Evolutionary conservation across 2,113 vertebrate genomes (phyloP), one percentile per base, ranked within the genome.

Genomic region (Sapajus apella): DNA sequence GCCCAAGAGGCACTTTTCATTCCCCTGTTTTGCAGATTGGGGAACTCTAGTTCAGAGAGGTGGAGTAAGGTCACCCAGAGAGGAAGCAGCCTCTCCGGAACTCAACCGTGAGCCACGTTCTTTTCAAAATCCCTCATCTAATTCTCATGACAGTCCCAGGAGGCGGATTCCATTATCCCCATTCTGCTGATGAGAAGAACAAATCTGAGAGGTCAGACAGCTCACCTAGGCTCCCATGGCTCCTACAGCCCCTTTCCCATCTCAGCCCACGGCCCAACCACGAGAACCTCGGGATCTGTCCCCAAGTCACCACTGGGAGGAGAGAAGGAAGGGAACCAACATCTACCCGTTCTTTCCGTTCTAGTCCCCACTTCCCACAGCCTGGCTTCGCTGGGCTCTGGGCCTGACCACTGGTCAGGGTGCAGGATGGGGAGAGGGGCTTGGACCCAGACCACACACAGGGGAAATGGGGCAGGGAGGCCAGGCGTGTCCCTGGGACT

Each of bases 91-190:
- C 5, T 37, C 79, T 68, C 32, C 61, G 14, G 94, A 95, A 94
- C 64, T 89, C 82, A 95, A 6, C 94, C 32, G 83, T 93, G 92
- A 97, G 97, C 76, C 2, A 37, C 1, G 16, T 47, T 86, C 83
- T 83, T 88, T 32, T 76, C 89, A 50, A 8, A 84, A 87, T 17
- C 83, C 87, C 70, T 72, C 90, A n/a, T 43, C 82, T 70, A 70
- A 58, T 87, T 92, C 94, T 90, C 90, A 37, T 35, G 47, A 13
- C 32, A 12, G 40, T 18, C 87, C 84, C 4, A 47, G 95, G 93
- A 87, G 97, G 97, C 73, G 76, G 90, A 87, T 91, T 95, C 72
- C 95, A 77, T 92, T 84, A 85, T 96, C 87, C 83, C 1, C 25
- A 40, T 35, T 16, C 70, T 16, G 10, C 52, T 25, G 88, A 64